Conservation (phyloP, 2,113 vertebrate species). For the Chlamydotis undulata region DNA sequence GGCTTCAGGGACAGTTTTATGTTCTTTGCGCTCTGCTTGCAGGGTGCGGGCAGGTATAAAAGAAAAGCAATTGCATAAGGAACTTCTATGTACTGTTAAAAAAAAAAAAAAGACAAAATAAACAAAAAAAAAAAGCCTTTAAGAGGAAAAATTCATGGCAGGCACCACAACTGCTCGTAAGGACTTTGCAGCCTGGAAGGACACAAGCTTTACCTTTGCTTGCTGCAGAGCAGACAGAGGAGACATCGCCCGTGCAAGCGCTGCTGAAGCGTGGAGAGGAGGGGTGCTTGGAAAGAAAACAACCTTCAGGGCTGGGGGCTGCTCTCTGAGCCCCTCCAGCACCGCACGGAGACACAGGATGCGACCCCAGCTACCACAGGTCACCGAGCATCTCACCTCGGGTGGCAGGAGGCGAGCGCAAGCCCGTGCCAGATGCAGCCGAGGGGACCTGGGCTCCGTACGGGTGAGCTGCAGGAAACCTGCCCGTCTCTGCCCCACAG, state of each 20-base stretch:
- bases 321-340: neutral
- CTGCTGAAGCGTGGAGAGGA: neutral
- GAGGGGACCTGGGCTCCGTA: rapidly evolving
- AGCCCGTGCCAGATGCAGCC: neutral
- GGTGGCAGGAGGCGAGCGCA: neutral
- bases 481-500: neutral
- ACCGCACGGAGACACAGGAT: rapidly evolving
- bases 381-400: neutral
- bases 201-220: neutral
- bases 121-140: neutral
- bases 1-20: neutral
- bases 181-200: neutral
- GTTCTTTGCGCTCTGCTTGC: neutral
- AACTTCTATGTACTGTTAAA: neutral
- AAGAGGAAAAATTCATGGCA: neutral
- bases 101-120: neutral
- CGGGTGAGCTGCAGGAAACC: neutral
- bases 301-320: rapidly evolving
- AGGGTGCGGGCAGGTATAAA: neutral
- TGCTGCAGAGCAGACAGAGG: too few species aligned
- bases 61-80: neutral
- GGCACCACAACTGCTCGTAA: neutral
- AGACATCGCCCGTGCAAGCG: rapidly evolving
- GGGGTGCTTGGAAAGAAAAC: neutral
- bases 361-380: neutral